Evolutionary conservation across 2,797 vertebrate species (phyloP).

Genomic region (Synaphobranchus kaupii): DNA sequence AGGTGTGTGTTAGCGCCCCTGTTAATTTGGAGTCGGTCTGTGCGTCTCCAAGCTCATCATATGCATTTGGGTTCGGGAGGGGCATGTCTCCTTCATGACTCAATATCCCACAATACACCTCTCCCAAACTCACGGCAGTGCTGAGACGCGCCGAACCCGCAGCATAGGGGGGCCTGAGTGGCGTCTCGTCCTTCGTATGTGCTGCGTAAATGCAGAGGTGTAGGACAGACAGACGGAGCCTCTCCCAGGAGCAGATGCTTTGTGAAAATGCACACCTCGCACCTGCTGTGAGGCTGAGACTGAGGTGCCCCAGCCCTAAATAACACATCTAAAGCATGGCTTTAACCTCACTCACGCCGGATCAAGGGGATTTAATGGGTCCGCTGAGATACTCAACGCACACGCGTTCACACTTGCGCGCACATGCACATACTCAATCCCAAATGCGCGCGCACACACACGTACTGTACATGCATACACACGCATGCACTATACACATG

Average conservation of each 20-base stretch:
- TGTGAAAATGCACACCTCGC: slow-evolving; percentile 22
- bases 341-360: slow-evolving; percentile 41
- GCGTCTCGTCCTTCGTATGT: background rate
- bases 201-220: background rate
- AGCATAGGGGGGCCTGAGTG: background rate
- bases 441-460: no score
- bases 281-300: slow-evolving; percentile 35
- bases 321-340: slow-evolving; percentile 29
- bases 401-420: background rate
- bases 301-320: slow-evolving; percentile 35
- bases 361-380: background rate
- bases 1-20: background rate
- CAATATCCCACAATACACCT: background rate
- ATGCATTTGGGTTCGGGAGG: background rate
- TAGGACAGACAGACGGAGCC: background rate
- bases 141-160: background rate
- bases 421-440: no score
- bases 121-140: background rate
- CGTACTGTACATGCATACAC: background rate
- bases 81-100: background rate
- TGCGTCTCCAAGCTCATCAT: background rate
- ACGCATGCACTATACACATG: slow-evolving; percentile 18
- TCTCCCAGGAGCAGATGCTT: slow-evolving; percentile 15
- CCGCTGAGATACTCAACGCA: background rate
- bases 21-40: background rate